A percentile compares a stretch with the other conserved stretches of the same genome.
These are phyloP conservation scores for Gymnocheta viridis DNA, from an alignment of 2,888 invertebrate genomes.

Conservation along the genomic window DNA sequence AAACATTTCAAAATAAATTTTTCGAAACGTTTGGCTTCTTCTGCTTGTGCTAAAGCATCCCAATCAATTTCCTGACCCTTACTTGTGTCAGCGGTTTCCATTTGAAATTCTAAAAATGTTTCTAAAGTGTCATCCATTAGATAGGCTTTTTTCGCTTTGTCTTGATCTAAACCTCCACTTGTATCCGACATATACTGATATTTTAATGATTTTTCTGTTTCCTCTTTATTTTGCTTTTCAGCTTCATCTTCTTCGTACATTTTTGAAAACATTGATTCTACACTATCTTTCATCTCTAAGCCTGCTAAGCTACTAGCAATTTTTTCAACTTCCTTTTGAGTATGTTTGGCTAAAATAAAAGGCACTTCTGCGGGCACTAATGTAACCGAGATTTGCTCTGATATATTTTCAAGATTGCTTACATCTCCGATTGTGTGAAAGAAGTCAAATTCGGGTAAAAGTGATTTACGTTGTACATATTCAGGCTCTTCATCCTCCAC, in stretches of 20 bases:
- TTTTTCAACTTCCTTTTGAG: conserved; percentile 42
- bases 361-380: background rate
- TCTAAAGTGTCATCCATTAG: conserved; percentile 44
- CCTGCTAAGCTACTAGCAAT: conserved; percentile 71
- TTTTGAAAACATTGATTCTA: background rate
- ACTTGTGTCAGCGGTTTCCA: background rate
- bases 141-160: background rate
- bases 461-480: background rate
- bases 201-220: background rate
- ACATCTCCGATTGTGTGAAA: conserved; percentile 71
- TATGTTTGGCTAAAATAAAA: background rate
- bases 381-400: conserved; percentile 36
- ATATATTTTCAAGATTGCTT: conserved; percentile 71
- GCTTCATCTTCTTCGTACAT: background rate
- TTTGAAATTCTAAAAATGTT: conserved; percentile 59
- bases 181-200: background rate
- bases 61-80: conserved; percentile 40
- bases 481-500: conserved; percentile 19
- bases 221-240: background rate
- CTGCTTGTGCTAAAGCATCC: conserved; percentile 21
- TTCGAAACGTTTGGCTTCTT: conserved; percentile 6
- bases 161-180: conserved; percentile 11
- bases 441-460: conserved; percentile 63
- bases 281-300: background rate
- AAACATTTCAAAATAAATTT: conserved; percentile 70